Evolutionary conservation across 2,113 vertebrate species (phyloP).

Genomic region (Oreotrochilus melanogaster): DNA sequence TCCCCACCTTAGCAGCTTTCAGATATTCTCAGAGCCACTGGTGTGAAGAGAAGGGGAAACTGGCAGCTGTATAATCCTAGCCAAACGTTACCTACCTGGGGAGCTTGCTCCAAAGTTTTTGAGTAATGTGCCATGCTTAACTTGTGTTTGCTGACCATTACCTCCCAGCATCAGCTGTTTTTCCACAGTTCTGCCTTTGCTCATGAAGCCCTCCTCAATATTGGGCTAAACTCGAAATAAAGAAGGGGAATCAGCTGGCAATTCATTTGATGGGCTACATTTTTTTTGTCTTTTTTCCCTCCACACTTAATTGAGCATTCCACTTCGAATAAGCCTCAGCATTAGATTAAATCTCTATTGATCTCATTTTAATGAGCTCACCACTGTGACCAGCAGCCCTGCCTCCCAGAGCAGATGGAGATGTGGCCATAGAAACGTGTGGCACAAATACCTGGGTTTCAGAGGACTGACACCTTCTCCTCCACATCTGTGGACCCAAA

Average conservation of each 20-base stretch:
- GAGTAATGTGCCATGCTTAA: background rate
- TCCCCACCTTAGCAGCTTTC: background rate
- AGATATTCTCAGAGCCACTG: background rate
- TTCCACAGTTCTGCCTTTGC: background rate
- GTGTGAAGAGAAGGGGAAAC: background rate
- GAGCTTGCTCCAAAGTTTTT: background rate
- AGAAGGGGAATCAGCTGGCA: conserved; percentile 40
- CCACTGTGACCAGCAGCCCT: conserved; percentile 30
- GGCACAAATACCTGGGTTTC: background rate
- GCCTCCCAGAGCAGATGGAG: background rate
- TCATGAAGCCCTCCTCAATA: background rate
- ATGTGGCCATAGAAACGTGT: fast-evolving
- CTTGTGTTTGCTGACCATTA: background rate
- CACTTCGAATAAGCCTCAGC: conserved; percentile 19
- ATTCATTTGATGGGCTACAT: background rate
- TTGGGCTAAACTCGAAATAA: background rate
- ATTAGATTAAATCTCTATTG: conserved; percentile 66
- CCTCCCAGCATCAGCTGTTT: background rate
- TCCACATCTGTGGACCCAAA: background rate
- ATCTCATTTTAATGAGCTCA: conserved; percentile 68
- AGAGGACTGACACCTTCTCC: background rate
- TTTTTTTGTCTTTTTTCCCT: background rate
- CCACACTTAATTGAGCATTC: conserved; percentile 54
- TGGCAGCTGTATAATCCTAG: background rate
- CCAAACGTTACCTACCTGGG: background rate